These are phyloP conservation scores for Agapornis roseicollis DNA, from an alignment of 2,113 vertebrate genomes.

Conservation along the genomic window DNA sequence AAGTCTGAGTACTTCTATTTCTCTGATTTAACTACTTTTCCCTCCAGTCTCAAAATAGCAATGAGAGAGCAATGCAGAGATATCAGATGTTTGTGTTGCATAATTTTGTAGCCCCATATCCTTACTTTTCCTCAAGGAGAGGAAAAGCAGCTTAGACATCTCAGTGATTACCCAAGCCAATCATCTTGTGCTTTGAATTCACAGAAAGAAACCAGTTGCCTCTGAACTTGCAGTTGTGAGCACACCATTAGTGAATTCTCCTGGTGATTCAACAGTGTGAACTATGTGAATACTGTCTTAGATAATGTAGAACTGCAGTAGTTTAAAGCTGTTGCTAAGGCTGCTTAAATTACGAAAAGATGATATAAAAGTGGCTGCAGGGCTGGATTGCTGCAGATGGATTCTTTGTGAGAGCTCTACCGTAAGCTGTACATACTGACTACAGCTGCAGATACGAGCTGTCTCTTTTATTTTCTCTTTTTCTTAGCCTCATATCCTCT, in stretches of 20 bases:
- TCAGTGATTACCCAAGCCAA: background rate
- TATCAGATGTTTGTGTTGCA: background rate
- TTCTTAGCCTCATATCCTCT: background rate
- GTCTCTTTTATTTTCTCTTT: background rate
- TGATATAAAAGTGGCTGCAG: background rate
- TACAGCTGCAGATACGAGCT: background rate
- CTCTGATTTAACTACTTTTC: background rate
- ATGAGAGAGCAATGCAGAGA: background rate
- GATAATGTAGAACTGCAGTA: background rate
- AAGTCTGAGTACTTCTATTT: background rate
- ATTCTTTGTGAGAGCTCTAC: background rate
- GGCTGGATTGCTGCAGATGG: background rate
- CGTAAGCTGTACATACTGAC: background rate
- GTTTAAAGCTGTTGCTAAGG: background rate
- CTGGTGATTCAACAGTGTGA: background rate
- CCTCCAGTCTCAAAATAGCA: background rate
- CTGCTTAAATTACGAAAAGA: background rate
- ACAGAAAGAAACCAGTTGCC: background rate
- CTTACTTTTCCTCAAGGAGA: background rate
- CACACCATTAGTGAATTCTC: background rate
- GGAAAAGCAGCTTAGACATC: background rate
- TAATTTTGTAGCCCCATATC: background rate
- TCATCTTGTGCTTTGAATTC: background rate
- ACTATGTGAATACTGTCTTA: background rate
- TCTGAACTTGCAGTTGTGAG: background rate